Base-by-base conservation (phyloP, 2,888 invertebrate species). In the Erynnis tages region DNA sequence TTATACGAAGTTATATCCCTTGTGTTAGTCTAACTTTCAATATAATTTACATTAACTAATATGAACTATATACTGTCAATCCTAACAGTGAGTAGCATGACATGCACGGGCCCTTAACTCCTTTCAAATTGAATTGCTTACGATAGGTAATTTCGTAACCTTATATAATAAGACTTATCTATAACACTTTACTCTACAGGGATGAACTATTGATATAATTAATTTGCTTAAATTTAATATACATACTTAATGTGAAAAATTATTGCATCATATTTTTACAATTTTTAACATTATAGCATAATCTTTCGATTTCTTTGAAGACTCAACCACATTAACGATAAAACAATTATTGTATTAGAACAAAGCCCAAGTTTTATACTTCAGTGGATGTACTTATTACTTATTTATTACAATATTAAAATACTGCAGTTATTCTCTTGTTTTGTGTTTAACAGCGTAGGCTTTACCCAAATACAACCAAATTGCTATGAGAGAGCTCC, bases 201-300 rank as follows among this genome's bases (percentile, higher is more conserved):
- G 29, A 27, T 50, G 50, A 43, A 50, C 17, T 50, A 50, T 43
- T 43, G 41, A 43, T 50, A 50, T 50, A 50, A 50, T 35, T 11
- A 41, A 27, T 34, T 17, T 23, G 34, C 50, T 50, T 50, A 50
- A 13, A 34, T 50, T 25, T 35, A 35, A 35, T 16, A 19, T 35
- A 25, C 10, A 13, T 49, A 49, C 35, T 10, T 34, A 48, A 21
- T 43, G 43, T 43, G 50, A 50, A 56, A 55, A 54, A 57, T 59
- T 62, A 59, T 62, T 62, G 61, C 59, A 54, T 62, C 49, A 49
- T 34, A 40, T 56, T 59, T 57, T 43, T 50, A 50, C 43, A 50
- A 43, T 34, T 34, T 43, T 29, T 50, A 50, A 54, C 41, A 53
- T 54, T 59, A 56, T 32, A 58, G 17, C n/a, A n/a, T n/a, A n/a